phyloP scores from a whole-genome alignment of 2,888 invertebrate genomes.

The Mimumesa dahlbomi region DNA sequence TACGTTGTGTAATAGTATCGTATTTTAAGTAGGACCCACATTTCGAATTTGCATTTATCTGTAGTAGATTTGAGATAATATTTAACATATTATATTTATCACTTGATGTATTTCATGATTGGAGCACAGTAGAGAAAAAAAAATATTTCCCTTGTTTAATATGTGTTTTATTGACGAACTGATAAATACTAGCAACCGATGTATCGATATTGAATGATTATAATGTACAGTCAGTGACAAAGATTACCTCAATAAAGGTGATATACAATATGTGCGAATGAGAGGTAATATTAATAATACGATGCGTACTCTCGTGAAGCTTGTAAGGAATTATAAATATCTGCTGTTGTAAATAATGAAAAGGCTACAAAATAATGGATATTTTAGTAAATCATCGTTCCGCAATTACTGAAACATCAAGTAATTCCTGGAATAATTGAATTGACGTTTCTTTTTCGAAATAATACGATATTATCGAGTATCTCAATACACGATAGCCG shows the following conservation, averaged over 20 bases:
- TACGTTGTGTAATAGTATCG: conserved; percentile 25
- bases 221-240: conserved; percentile 47
- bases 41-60: conserved; percentile 44
- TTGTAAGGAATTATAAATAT: conserved; percentile 43
- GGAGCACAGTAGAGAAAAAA: conserved; percentile 15
- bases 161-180: conserved; percentile 58
- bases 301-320: conserved; percentile 22
- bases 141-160: conserved; percentile 35
- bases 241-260: conserved; percentile 56
- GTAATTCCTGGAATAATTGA: conserved; percentile 36
- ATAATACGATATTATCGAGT: neutral
- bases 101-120: conserved; percentile 36
- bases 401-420: conserved; percentile 27
- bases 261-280: conserved; percentile 29
- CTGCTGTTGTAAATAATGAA: conserved; percentile 33
- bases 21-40: conserved; percentile 36
- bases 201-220: conserved; percentile 39
- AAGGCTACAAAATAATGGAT: conserved; percentile 26
- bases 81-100: conserved; percentile 41
- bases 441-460: neutral
- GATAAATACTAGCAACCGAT: conserved; percentile 56
- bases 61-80: conserved; percentile 22
- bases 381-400: conserved; percentile 34
- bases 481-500: neutral
- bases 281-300: conserved; percentile 28